Evolutionary conservation across 2,797 vertebrate species (phyloP), one percentile per base, ranked within the genome.

Genomic region (Caiman crocodilus): DNA sequence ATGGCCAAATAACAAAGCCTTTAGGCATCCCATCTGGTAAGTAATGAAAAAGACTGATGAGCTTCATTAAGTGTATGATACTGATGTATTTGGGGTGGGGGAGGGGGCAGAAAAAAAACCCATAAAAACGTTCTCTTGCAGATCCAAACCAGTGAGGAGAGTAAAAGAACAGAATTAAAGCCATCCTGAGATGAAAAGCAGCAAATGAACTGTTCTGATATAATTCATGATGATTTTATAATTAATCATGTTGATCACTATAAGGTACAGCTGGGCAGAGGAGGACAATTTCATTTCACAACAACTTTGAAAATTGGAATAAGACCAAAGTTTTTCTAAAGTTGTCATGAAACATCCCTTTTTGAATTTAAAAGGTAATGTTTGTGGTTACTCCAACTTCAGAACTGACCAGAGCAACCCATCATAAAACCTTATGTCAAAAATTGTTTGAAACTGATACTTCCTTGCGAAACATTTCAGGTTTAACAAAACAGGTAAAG

Each of bases 11-110:
- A 50, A 73, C 18, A 87, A 91, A 95, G 76, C 50, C 90, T 92
- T 91, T 65, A 67, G 90, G 87, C 88, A 13, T 18, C 80, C 74
- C 26, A 63, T 89, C 84, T 88, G 50, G 26, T 82, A 78, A 56
- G 32, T 50, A 81, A 4, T 15, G 84, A 61, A 35, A 78, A 50
- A 95, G 64, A 90, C 56, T 55, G 76, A 85, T 90, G 90, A 90
- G 16, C 32, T 95, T 93, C 82, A 88, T 90, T 87, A 91, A 95
- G 78, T 60, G 42, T 85, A 69, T 20, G 28, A 58, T 88, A 93
- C 87, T 76, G 75, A 18, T 21, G 76, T 50, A 84, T 5, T 84
- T 30, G 59, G 42, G 42, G 42, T 50, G 9, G 42, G 42, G 42
- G 42, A 58, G 81, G 84, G 23, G 57, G 25, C 60, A 82, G 92